Conservation (phyloP, 2,888 invertebrate species). For the Theristus sp. region DNA sequence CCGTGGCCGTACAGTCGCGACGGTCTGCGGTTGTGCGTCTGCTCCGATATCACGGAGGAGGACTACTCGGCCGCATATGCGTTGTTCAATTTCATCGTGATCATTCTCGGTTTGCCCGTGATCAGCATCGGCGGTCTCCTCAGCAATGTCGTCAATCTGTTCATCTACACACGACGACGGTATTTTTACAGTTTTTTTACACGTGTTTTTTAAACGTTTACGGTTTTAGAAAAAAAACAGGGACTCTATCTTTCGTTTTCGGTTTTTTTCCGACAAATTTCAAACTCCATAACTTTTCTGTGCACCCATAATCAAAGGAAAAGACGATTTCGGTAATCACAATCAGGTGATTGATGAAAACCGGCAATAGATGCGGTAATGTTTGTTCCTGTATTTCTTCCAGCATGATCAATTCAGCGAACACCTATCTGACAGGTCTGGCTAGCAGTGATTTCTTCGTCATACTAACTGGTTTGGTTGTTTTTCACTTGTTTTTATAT, state of each 20-base stretch:
- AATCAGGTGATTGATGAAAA: too few species aligned
- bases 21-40: too few species aligned
- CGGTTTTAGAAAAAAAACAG: too few species aligned
- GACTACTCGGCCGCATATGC: not conserved
- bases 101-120: conserved; percentile 5
- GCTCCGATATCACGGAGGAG: not conserved
- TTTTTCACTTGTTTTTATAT: too few species aligned
- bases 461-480: conserved; percentile 16
- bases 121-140: conserved; percentile 21
- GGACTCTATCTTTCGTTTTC: too few species aligned
- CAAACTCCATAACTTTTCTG: too few species aligned
- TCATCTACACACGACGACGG: conserved; percentile 21
- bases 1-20: too few species aligned
- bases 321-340: too few species aligned
- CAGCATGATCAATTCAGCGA: conserved; percentile 20
- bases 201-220: not conserved
- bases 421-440: conserved; percentile 25
- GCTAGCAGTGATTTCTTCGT: conserved; percentile 26
- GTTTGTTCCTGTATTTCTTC: too few species aligned
- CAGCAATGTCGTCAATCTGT: conserved; percentile 25
- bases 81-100: conserved; percentile 6
- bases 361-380: too few species aligned
- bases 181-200: conserved; percentile 5
- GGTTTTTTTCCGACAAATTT: too few species aligned
- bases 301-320: too few species aligned